Conservation (phyloP, 2,888 invertebrate species). For the Hedya salicella region DNA sequence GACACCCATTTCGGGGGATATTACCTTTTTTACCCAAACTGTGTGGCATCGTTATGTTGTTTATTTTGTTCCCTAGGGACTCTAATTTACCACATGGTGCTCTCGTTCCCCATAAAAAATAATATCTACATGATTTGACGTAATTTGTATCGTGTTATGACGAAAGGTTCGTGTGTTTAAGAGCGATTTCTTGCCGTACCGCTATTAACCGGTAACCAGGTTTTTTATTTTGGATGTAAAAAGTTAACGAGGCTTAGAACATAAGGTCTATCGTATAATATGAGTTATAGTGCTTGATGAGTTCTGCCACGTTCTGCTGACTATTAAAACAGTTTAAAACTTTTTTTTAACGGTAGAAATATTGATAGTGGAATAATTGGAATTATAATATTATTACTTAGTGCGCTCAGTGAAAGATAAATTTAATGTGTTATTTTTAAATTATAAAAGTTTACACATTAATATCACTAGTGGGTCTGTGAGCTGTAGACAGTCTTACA, state of each 20-base stretch:
- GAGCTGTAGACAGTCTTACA: too few relatives aligned
- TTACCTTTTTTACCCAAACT: slow-evolving; percentile 69
- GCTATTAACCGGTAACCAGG: slow-evolving; percentile 76
- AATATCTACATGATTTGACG: slow-evolving; percentile 80
- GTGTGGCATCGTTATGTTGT: slow-evolving; percentile 73
- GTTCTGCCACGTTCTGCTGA: slow-evolving; percentile 6
- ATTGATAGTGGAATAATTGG: slow-evolving; percentile 20
- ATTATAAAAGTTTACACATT: too few relatives aligned
- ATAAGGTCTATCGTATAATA: slow-evolving; percentile 50
- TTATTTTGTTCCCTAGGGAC: slow-evolving; percentile 75
- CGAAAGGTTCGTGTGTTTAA: slow-evolving; percentile 78
- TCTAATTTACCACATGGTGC: slow-evolving; percentile 82
- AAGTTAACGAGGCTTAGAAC: slow-evolving; percentile 70
- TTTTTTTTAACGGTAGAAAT: not conserved
- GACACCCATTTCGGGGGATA: slow-evolving; percentile 66
- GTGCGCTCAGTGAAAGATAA: too few relatives aligned
- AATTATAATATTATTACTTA: not conserved
- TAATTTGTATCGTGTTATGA: slow-evolving; percentile 79
- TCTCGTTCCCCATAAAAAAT: slow-evolving; percentile 71
- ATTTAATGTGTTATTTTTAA: too few relatives aligned
- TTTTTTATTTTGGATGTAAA: slow-evolving; percentile 65
- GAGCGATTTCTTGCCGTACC: slow-evolving; percentile 70
- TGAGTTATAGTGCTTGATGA: slow-evolving; percentile 23
- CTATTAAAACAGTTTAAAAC: slow-evolving; percentile 13
- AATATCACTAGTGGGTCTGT: too few relatives aligned